Conservation (phyloP, 2,888 invertebrate genomes). For the Branchellion lobata region DNA sequence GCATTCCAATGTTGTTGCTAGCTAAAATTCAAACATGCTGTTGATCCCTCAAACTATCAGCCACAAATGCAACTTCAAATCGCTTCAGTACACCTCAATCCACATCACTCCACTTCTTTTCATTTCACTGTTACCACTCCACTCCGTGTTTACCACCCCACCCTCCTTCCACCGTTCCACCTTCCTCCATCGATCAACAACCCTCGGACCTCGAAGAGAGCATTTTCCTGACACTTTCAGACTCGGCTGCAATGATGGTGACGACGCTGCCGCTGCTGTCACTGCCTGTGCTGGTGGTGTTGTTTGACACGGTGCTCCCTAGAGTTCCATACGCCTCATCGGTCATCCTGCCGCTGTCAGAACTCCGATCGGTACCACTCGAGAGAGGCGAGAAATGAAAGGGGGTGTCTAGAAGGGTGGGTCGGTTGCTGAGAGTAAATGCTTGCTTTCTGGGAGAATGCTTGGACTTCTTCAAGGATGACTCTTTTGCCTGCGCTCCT, state of each 20-base stretch:
- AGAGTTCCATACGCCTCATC: constrained; percentile 53
- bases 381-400: constrained; percentile 39
- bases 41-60: too few relatives aligned
- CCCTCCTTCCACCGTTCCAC: too few relatives aligned
- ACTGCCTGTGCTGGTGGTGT: constrained; percentile 51
- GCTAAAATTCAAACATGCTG: too few relatives aligned
- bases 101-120: too few relatives aligned
- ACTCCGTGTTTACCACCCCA: too few relatives aligned
- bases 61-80: too few relatives aligned
- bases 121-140: too few relatives aligned
- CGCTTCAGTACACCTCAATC: too few relatives aligned
- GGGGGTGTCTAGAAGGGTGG: not conserved
- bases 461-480: constrained; percentile 11
- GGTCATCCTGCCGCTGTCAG: constrained; percentile 48
- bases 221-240: constrained; percentile 30
- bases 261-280: constrained; percentile 53
- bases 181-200: too few relatives aligned
- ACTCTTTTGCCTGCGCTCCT: constrained; percentile 13
- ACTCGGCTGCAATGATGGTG: constrained; percentile 52
- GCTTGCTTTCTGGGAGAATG: constrained; percentile 40
- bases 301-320: constrained; percentile 49
- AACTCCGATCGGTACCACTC: constrained; percentile 47
- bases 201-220: not conserved
- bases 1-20: too few relatives aligned
- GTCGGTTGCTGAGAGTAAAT: not conserved